These are phyloP conservation scores for Lytechinus pictus DNA, from an alignment of 35 echinoderm and acorn worm genomes.

Conservation along the genomic window DNA sequence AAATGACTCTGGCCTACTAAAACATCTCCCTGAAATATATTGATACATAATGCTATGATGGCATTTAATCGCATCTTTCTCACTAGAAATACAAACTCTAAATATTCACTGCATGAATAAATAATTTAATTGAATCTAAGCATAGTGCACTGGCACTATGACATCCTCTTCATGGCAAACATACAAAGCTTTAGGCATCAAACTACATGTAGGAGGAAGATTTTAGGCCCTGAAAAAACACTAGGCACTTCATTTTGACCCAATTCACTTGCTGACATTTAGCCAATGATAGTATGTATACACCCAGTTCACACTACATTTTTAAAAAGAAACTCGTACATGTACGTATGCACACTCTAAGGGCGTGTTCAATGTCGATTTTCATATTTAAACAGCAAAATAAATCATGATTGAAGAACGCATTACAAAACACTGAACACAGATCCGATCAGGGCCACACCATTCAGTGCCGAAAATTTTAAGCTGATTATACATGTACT, in stretches of 20 bases:
- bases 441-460: too few species aligned
- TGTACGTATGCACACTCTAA: too few species aligned
- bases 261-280: conserved; percentile 2
- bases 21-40: not conserved
- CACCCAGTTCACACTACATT: too few species aligned
- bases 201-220: not conserved
- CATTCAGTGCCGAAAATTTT: too few species aligned
- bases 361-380: too few species aligned
- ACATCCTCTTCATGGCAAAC: not conserved
- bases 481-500: too few species aligned
- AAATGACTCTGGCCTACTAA: not conserved
- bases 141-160: not conserved
- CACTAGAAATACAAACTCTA: not conserved
- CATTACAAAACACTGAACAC: too few species aligned
- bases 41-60: not conserved
- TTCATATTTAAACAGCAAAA: too few species aligned
- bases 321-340: too few species aligned
- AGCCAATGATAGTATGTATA: not conserved
- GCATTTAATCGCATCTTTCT: not conserved
- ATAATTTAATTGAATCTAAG: not conserved
- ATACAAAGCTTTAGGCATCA: not conserved
- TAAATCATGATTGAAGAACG: too few species aligned
- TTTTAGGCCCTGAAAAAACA: not conserved
- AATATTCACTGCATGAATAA: not conserved
- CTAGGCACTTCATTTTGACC: conserved; percentile 10